Evolutionary conservation across 2,888 invertebrate genomes (phyloP).

Genomic region (Andrena bicolor): DNA sequence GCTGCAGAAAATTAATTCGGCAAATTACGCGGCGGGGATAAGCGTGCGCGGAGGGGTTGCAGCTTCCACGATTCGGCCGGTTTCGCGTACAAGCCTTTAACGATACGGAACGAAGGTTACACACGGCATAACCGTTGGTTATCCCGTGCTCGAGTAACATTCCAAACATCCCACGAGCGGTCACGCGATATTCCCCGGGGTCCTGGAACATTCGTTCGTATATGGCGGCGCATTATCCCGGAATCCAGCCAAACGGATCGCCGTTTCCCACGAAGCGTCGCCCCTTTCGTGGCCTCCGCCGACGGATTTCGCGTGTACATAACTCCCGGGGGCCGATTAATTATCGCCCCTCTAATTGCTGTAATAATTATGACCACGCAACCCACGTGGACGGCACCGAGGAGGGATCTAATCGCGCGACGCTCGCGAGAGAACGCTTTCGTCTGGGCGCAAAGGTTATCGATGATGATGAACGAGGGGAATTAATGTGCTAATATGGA

Average conservation of each 20-base stretch:
- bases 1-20: slow-evolving; percentile 70
- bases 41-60: slow-evolving; percentile 50
- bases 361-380: slow-evolving; percentile 74
- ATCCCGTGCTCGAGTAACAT: slow-evolving; percentile 73
- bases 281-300: slow-evolving; percentile 63
- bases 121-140: slow-evolving; percentile 71
- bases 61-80: slow-evolving; percentile 57
- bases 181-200: slow-evolving; percentile 74
- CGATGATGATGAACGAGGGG: slow-evolving; percentile 17
- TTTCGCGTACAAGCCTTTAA: slow-evolving; percentile 59
- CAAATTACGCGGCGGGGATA: slow-evolving; percentile 71
- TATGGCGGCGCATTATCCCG: slow-evolving; percentile 70
- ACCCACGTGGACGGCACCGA: slow-evolving; percentile 5
- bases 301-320: slow-evolving; percentile 74
- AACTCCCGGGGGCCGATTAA: slow-evolving; percentile 78
- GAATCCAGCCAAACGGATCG: slow-evolving; percentile 72
- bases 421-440: slow-evolving; percentile 13
- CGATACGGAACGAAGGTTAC: slow-evolving; percentile 74
- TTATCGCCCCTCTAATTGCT: slow-evolving; percentile 76
- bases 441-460: slow-evolving; percentile 27
- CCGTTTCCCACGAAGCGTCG: slow-evolving; percentile 70
- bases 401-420: slow-evolving; percentile 34
- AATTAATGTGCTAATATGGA: not conserved
- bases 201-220: slow-evolving; percentile 70
- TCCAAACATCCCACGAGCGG: slow-evolving; percentile 76